These are phyloP conservation scores for Tapirus indicus DNA, from an alignment of 2,797 vertebrate genomes.

Conservation along the genomic window DNA sequence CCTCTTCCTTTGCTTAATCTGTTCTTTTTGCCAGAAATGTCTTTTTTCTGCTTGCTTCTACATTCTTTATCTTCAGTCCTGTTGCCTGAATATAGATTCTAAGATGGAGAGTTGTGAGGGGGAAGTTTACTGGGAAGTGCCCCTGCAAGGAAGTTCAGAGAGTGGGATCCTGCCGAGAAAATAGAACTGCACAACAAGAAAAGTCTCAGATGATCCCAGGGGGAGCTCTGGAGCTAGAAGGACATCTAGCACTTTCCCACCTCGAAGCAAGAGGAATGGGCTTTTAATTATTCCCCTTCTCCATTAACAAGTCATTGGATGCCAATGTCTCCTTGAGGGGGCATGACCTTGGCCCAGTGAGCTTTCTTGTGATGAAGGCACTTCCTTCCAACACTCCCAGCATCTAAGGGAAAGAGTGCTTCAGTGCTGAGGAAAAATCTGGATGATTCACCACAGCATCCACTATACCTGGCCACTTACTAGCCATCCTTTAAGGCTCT, in stretches of 20 bases:
- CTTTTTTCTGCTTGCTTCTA: not conserved
- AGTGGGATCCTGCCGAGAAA: not conserved
- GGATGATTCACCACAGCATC: not conserved
- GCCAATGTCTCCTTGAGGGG: not conserved
- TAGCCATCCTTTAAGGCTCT: not conserved
- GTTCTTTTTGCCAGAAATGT: not conserved
- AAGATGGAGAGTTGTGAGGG: not conserved
- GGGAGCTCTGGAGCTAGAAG: not conserved
- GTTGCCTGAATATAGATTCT: not conserved
- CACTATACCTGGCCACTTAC: not conserved
- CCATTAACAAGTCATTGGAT: not conserved
- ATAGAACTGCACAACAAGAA: not conserved
- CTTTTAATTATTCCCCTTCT: not conserved
- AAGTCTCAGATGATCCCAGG: not conserved
- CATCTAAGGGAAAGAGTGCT: not conserved
- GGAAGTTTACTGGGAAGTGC: not conserved
- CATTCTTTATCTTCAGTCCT: not conserved
- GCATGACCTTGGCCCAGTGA: not conserved
- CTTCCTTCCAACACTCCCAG: not conserved
- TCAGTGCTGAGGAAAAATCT: not conserved
- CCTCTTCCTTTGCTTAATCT: not conserved
- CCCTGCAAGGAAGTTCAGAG: not conserved
- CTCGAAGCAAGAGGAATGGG: not conserved
- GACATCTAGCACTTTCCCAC: not conserved
- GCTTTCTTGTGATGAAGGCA: not conserved